These are phyloP conservation scores for Oxygymnocypris stewartii DNA, from an alignment of 2,113 vertebrate genomes.

Conservation along the genomic window DNA sequence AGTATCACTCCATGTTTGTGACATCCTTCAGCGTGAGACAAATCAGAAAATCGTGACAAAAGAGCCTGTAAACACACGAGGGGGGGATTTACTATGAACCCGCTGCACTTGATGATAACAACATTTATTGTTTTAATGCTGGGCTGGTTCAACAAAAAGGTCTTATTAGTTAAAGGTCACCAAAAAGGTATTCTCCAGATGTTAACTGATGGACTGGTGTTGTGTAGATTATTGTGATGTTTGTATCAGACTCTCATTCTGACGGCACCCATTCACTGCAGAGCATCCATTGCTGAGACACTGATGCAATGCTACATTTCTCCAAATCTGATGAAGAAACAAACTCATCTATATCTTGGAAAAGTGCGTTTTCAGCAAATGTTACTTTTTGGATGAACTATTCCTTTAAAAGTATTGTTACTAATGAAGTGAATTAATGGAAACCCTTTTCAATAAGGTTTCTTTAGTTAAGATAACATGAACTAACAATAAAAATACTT, in stretches of 20 bases:
- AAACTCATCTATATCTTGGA: too few relatives aligned
- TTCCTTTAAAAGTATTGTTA: too few relatives aligned
- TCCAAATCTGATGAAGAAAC: not conserved
- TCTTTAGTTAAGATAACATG: too few relatives aligned
- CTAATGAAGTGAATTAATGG: not conserved
- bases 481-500: too few relatives aligned
- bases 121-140: not conserved
- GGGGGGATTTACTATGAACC: not conserved
- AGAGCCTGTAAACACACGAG: not conserved
- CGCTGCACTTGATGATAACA: not conserved
- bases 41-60: conserved; percentile 5
- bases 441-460: not conserved
- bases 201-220: too few relatives aligned
- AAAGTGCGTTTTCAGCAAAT: not conserved
- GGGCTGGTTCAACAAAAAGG: not conserved
- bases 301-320: not conserved
- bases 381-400: not conserved
- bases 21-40: not conserved
- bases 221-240: too few relatives aligned
- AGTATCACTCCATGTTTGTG: not conserved
- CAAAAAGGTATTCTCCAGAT: too few relatives aligned
- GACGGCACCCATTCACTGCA: too few relatives aligned
- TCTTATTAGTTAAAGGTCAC: not conserved
- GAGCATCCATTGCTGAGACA: too few relatives aligned
- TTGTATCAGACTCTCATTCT: too few relatives aligned